Evolutionary conservation across 2,797 vertebrate species (phyloP).

Genomic region (Megaceryle alcyon): DNA sequence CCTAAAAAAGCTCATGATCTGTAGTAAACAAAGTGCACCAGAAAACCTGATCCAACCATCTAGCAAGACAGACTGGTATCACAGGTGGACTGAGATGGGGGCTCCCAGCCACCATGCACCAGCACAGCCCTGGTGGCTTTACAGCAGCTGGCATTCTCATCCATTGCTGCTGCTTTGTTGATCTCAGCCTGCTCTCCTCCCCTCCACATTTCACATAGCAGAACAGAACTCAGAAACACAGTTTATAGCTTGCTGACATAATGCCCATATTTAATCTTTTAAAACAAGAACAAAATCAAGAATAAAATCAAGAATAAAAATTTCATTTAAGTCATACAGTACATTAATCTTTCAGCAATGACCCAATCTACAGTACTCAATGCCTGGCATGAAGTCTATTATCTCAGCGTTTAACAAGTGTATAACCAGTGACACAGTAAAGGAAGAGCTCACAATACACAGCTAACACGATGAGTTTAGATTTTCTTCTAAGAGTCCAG

Average conservation of each 20-base stretch:
- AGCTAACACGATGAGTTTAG: conserved; percentile 67
- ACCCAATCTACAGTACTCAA: conserved; percentile 75
- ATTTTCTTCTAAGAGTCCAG: conserved; percentile 59
- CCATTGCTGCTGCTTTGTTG: conserved; percentile 4
- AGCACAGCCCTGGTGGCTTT: not conserved
- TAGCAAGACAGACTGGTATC: not conserved
- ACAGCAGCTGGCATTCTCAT: not conserved
- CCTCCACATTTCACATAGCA: not conserved
- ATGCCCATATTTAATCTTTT: conserved; percentile 81
- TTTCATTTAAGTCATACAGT: conserved; percentile 78
- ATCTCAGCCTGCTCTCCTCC: not conserved
- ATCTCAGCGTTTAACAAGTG: conserved; percentile 69
- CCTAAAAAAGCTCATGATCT: not conserved
- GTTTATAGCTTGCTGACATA: conserved; percentile 76
- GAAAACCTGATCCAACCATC: not conserved
- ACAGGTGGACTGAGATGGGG: fast-evolving
- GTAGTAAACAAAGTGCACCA: not conserved
- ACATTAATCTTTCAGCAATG: conserved; percentile 75
- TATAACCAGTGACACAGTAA: conserved; percentile 78
- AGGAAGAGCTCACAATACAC: conserved; percentile 73
- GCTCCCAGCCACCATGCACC: not conserved
- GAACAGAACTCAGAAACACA: conserved; percentile 39
- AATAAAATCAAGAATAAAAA: conserved; percentile 77
- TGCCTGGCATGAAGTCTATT: conserved; percentile 66
- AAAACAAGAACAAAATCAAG: conserved; percentile 76